phyloP scores from a whole-genome alignment of 2,888 invertebrate genomes.

The Volucella bombylans region DNA sequence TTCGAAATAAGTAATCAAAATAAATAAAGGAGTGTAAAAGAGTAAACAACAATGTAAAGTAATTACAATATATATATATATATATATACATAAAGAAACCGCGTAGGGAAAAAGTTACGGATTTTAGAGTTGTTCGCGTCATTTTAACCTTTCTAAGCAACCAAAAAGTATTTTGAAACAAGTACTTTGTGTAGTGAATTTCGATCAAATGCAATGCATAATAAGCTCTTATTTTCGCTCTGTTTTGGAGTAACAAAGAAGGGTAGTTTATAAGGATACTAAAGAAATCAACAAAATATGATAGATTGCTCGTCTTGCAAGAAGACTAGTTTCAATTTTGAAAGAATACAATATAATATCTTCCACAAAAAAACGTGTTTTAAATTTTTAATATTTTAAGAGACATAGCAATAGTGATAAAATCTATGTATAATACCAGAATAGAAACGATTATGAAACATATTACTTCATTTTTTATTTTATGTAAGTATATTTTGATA shows the following conservation, averaged over 20 bases:
- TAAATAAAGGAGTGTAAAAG: too few relatives aligned
- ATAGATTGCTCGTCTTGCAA: conserved; percentile 49
- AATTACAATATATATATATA: too few relatives aligned
- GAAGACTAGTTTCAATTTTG: conserved; percentile 62
- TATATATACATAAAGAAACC: too few relatives aligned
- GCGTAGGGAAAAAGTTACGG: too few relatives aligned
- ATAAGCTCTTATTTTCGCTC: conserved; percentile 45
- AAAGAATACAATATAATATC: conserved; percentile 58
- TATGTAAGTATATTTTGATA: too few relatives aligned
- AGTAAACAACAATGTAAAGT: too few relatives aligned
- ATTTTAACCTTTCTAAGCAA: neutral
- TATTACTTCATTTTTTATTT: neutral
- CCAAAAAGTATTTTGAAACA: neutral
- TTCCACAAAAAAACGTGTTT: conserved; percentile 19
- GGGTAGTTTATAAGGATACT: conserved; percentile 46
- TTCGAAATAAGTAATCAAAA: too few relatives aligned
- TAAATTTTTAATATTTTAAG: conserved; percentile 40
- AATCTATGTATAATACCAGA: conserved; percentile 33
- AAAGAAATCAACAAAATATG: conserved; percentile 69
- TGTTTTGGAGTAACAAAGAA: conserved; percentile 18
- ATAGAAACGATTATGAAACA: conserved; percentile 4
- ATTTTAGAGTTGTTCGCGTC: too few relatives aligned
- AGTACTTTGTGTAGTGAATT: neutral
- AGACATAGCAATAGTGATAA: conserved; percentile 3
- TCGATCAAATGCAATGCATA: neutral